Evolutionary conservation across 2,797 vertebrate genomes (phyloP).

Genomic region (Hapalemur alaotrensis): DNA sequence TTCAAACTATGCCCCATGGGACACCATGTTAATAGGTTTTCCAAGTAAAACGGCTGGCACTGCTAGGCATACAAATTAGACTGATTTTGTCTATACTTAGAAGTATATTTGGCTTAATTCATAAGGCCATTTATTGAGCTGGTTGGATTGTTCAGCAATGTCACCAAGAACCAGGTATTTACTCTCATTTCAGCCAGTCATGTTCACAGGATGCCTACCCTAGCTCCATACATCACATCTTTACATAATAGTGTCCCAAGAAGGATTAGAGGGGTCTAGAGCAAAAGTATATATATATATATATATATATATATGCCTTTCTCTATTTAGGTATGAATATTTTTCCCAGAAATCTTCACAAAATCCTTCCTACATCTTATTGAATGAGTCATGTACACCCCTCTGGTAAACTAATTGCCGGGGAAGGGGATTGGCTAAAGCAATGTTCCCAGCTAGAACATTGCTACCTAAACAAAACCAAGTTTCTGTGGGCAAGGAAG

Average conservation of each 20-base stretch:
- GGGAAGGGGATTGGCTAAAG: neutral
- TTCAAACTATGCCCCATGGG: neutral
- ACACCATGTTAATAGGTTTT: neutral
- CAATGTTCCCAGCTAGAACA: neutral
- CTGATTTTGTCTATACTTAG: neutral
- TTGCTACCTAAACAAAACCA: neutral
- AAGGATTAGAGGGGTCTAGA: neutral
- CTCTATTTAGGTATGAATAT: neutral
- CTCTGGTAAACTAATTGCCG: neutral
- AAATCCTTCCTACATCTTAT: neutral
- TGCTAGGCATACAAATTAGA: neutral
- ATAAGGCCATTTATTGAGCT: neutral
- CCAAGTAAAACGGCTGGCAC: neutral
- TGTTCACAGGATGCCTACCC: neutral
- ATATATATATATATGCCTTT: rapidly evolving
- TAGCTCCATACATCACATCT: neutral
- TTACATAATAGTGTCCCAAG: neutral
- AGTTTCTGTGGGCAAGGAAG: neutral
- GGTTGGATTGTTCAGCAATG: neutral
- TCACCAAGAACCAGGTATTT: neutral
- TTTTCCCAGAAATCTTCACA: neutral
- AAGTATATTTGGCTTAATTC: neutral
- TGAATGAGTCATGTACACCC: neutral
- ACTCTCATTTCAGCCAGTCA: neutral
- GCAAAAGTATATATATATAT: rapidly evolving